These are phyloP conservation scores for Girardinichthys multiradiatus DNA, from an alignment of 2,113 vertebrate species.

Conservation along the genomic window DNA sequence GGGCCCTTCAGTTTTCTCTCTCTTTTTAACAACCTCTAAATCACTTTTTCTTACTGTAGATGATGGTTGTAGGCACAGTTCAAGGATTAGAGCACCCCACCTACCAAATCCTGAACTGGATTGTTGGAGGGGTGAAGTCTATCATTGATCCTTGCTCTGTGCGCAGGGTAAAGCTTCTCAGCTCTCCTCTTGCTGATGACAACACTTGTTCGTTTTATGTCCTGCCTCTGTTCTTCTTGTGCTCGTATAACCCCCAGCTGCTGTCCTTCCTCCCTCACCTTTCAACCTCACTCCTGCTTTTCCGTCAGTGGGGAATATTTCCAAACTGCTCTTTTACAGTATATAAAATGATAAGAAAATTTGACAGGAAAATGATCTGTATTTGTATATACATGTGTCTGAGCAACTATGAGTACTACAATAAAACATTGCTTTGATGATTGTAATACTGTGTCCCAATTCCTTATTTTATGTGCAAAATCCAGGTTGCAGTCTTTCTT, in stretches of 20 bases:
- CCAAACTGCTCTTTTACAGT: conserved; percentile 92
- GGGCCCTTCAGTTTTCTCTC: conserved; percentile 69
- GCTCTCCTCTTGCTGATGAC: conserved; percentile 37
- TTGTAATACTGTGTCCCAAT: conserved; percentile 26
- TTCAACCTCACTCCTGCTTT: conserved; percentile 74
- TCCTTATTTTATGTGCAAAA: conserved; percentile 10
- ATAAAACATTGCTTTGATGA: conserved; percentile 78
- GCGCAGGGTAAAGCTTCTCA: conserved; percentile 38
- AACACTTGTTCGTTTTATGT: conserved; percentile 64
- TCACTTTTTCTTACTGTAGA: conserved; percentile 59
- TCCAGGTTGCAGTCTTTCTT: background rate
- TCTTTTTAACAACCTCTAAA: conserved; percentile 63
- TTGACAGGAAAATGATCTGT: conserved; percentile 89
- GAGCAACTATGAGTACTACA: conserved; percentile 98
- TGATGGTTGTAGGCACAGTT: conserved; percentile 58
- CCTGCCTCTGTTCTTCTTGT: conserved; percentile 56
- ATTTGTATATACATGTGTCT: conserved; percentile 99
- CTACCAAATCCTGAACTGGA: conserved; percentile 48
- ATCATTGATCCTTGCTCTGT: conserved; percentile 56
- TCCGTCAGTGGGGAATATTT: conserved; percentile 89
- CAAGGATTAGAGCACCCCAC: conserved; percentile 56
- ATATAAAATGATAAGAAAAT: conserved; percentile 81
- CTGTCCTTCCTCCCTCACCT: conserved; percentile 85
- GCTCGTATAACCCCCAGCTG: conserved; percentile 65
- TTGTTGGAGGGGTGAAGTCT: conserved; percentile 43